A percentile compares a stretch with the other conserved stretches of the same genome.
These are phyloP conservation scores for Corythucha ciliata DNA, from an alignment of 2,888 invertebrate genomes.

Conservation along the genomic window DNA sequence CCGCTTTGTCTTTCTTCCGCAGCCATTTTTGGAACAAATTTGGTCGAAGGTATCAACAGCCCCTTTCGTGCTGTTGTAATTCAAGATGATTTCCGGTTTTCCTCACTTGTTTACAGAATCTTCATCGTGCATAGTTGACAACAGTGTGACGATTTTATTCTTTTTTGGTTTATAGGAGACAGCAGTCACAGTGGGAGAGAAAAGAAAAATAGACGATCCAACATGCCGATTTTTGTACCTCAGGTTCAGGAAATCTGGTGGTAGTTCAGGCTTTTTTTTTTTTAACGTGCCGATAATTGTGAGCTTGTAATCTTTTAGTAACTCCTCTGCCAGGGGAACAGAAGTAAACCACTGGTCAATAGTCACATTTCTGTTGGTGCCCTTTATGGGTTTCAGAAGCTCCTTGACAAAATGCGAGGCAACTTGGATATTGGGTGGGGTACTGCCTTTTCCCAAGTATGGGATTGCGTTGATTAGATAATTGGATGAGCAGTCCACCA, in stretches of 20 bases:
- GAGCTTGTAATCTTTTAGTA: constrained; percentile 24
- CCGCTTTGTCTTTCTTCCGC: constrained; percentile 32
- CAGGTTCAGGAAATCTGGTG: constrained; percentile 33
- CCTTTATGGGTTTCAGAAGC: constrained; percentile 10
- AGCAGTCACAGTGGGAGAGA: constrained; percentile 14
- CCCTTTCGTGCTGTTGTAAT: constrained; percentile 31
- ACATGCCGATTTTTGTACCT: constrained; percentile 3
- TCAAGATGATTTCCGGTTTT: too few relatives aligned
- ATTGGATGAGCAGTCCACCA: background rate
- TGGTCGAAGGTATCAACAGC: constrained; percentile 36
- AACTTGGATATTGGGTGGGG: background rate
- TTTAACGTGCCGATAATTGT: constrained; percentile 27
- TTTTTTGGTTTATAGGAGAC: constrained; percentile 20
- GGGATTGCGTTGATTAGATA: constrained; percentile 5
- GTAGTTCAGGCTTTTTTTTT: constrained; percentile 36
- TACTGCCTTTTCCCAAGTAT: constrained; percentile 9
- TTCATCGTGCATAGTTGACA: too few relatives aligned
- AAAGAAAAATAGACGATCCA: constrained; percentile 14
- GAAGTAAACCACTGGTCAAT: constrained; percentile 29
- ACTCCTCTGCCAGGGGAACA: constrained; percentile 29
- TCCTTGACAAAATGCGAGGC: background rate
- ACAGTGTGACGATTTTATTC: constrained; percentile 25
- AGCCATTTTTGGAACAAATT: too few relatives aligned
- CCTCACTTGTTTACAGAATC: too few relatives aligned
- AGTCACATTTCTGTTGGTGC: constrained; percentile 29